Base-by-base conservation (phyloP, 2,888 invertebrate species). In the Hyposoter dolosus region DNA sequence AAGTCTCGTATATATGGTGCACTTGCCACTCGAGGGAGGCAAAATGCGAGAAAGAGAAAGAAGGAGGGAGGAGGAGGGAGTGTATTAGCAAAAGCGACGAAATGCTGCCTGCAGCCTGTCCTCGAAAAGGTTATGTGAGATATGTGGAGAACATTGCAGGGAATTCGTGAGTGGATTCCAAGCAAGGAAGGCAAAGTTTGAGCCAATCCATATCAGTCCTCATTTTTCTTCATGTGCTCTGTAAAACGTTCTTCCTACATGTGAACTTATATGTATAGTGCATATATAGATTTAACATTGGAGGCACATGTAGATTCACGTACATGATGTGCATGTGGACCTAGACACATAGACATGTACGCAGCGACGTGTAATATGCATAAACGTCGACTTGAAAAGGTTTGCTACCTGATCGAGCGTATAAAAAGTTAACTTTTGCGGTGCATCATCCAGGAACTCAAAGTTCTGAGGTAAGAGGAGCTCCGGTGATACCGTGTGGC, bases 361-460 rank as follows among this genome's bases (percentile, higher is more conserved):
- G 23, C 56, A 40, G 53, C 19, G 4, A 60, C 17, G 32, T 60
- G 17, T 43, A 43, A 74, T 74, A 60, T 43, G 28, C 45, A 43
- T 32, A 53, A 53, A 35, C 32, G 35, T 71, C n/a, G 19, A 71
- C 40, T 28, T 56, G 40, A 76, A 40, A 50, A 35, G 66, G 53
- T 81, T 75, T 74, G 65, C 65, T 71, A 66, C 85, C 71, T 72
- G 72, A 72, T 85, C 76, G 83, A 85, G 80, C 66, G 63, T 72
- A n/a, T n/a, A 77, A 76, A 77, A 83, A 80, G 80, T 80, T 76
- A 85, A 83, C 83, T 80, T 85, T 80, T 40, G 80, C 60, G 65
- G 79, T 85, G 68, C 79, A 72, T 85, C 83, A 83, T 68, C 56
- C 60, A 19, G 47, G n/a, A 47, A 19, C 43, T 75, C 23, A 15